Conservation (phyloP, 1,140 invertebrate genomes). For the Drosophila serrata region DNA sequence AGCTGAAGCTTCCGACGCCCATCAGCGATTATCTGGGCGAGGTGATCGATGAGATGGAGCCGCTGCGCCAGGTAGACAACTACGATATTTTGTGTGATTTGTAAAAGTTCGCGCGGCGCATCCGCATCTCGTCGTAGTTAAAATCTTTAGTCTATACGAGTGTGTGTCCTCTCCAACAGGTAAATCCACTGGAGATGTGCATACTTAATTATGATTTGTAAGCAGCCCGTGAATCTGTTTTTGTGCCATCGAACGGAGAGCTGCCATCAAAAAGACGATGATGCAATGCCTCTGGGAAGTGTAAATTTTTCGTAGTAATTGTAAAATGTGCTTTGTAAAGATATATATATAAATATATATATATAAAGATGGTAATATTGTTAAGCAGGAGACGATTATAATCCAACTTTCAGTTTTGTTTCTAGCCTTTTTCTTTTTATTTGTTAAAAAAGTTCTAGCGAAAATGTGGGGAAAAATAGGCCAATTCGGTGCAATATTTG, state of each 20-base stretch:
- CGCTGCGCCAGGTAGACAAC: slow-evolving; percentile 81
- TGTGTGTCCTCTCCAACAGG: slow-evolving; percentile 52
- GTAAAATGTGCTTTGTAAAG: slow-evolving; percentile 31
- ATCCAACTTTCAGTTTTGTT: slow-evolving; percentile 31
- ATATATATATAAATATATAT: neutral
- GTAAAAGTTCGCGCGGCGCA: slow-evolving; percentile 49
- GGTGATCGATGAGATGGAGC: slow-evolving; percentile 78
- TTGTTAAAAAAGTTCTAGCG: slow-evolving; percentile 57
- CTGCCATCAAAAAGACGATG: slow-evolving; percentile 48
- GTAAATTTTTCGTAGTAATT: slow-evolving; percentile 31
- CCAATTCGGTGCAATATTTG: slow-evolving; percentile 85
- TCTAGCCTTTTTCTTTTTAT: slow-evolving; percentile 17
- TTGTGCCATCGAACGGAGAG: slow-evolving; percentile 58
- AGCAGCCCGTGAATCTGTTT: slow-evolving; percentile 62
- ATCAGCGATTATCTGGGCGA: slow-evolving; percentile 86
- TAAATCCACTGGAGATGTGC: slow-evolving; percentile 49
- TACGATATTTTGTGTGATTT: slow-evolving; percentile 82
- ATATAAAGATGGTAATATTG: slow-evolving; percentile 9
- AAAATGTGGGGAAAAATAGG: slow-evolving; percentile 76
- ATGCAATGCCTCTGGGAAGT: slow-evolving; percentile 32
- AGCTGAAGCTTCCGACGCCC: slow-evolving; percentile 85
- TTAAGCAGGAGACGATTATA: slow-evolving; percentile 12
- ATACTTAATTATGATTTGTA: slow-evolving; percentile 55
- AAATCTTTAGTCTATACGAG: slow-evolving; percentile 45
- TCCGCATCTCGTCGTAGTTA: slow-evolving; percentile 2